Conservation (phyloP, 2,888 invertebrate species). For the Pollenia griseotomentosa region DNA sequence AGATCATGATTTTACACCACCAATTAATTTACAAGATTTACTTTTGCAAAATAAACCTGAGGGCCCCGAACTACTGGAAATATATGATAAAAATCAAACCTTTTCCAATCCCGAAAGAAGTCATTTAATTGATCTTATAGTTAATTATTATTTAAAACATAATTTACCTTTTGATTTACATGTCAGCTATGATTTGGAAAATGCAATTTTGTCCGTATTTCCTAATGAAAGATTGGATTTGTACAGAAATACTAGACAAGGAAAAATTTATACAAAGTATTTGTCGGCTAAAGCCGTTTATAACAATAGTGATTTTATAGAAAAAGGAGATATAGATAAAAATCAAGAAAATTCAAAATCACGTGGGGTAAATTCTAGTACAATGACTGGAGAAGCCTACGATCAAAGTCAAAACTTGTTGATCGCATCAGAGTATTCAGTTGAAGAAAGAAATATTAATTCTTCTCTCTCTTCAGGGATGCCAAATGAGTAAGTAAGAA, state of each 20-base stretch:
- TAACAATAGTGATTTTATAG: not conserved
- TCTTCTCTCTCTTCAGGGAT: too few species aligned
- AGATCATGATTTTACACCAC: too few species aligned
- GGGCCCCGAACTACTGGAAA: constrained; percentile 72
- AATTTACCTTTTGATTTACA: constrained; percentile 1
- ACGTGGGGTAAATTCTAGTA: too few species aligned
- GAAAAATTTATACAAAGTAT: constrained; percentile 51
- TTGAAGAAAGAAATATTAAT: not conserved
- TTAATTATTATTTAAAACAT: constrained; percentile 34
- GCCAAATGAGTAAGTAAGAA: constrained; percentile 18
- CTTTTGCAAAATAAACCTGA: constrained; percentile 65
- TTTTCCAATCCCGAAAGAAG: constrained; percentile 31
- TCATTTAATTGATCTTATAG: constrained; percentile 36
- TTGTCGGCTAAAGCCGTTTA: constrained; percentile 12
- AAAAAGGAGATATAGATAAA: not conserved
- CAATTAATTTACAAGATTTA: constrained; percentile 35
- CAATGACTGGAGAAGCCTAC: too few species aligned
- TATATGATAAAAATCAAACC: constrained; percentile 21
- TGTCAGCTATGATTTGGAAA: constrained; percentile 40
- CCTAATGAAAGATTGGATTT: constrained; percentile 44
- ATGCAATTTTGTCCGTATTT: constrained; percentile 39
- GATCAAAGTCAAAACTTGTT: too few species aligned
- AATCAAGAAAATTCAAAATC: too few species aligned
- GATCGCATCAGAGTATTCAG: not conserved
- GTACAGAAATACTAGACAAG: constrained; percentile 27